Percentiles rank a stretch among this genome's conserved stretches.
Evolutionary conservation across 2,888 invertebrate species (phyloP).

Genomic region (Chelonus formosanus): DNA sequence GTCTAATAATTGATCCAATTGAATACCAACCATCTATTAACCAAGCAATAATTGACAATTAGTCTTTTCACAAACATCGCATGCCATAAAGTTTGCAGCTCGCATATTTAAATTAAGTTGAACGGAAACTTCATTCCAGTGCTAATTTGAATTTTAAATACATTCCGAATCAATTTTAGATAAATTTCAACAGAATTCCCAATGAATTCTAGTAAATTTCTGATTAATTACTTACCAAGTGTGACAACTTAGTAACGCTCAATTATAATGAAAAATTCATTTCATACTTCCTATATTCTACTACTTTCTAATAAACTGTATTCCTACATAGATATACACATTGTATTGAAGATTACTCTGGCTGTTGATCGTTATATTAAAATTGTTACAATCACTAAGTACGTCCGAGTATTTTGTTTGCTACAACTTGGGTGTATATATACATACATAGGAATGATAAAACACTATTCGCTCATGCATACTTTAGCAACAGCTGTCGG

Average conservation of each 20-base stretch:
- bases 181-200: not conserved
- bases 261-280: no score
- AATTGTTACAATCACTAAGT: no score
- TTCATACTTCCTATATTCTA: no score
- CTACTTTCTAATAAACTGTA: no score
- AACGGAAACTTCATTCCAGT: not conserved
- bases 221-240: no score
- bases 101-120: not conserved
- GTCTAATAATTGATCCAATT: conserved; percentile 13
- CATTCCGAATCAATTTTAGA: no score
- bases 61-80: conserved; percentile 24
- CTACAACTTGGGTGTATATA: conserved; percentile 5
- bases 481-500: conserved; percentile 60
- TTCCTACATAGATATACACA: no score
- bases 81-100: conserved; percentile 12
- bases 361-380: no score
- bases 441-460: conserved; percentile 51
- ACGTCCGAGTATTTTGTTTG: not conserved
- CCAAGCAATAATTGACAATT: conserved; percentile 24
- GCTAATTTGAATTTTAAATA: no score
- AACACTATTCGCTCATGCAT: conserved; percentile 60
- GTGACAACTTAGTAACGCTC: no score
- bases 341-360: no score
- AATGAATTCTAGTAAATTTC: not conserved
- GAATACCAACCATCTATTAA: conserved; percentile 21